Percentiles rank a stretch among this genome's conserved stretches.
These are phyloP conservation scores for Drosophila takahashii DNA, from an alignment of 1,140 invertebrate species.

Conservation along the genomic window DNA sequence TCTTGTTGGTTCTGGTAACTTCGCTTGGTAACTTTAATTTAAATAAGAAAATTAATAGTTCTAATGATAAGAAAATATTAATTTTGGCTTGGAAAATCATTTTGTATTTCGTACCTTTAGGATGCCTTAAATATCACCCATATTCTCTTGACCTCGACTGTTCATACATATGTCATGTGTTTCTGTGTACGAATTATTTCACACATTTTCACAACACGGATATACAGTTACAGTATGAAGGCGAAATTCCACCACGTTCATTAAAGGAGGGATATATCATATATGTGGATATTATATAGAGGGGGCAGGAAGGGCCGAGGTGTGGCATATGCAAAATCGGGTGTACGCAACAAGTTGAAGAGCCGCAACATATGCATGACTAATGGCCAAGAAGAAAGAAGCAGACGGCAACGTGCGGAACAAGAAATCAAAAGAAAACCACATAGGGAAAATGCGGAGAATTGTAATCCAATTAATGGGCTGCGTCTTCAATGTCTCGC, in stretches of 20 bases:
- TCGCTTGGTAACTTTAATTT: too few relatives aligned
- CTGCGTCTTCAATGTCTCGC: slow-evolving; percentile 50
- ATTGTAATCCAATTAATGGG: slow-evolving; percentile 77
- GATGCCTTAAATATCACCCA: not conserved
- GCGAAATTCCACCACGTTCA: slow-evolving; percentile 54
- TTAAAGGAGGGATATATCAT: slow-evolving; percentile 23
- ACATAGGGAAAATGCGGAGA: slow-evolving; percentile 45
- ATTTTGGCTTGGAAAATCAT: too few relatives aligned
- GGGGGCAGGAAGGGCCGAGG: not conserved
- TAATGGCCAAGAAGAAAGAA: slow-evolving; percentile 39
- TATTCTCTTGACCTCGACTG: slow-evolving; percentile 17
- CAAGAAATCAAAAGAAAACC: slow-evolving; percentile 25
- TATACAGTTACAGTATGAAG: slow-evolving; percentile 55
- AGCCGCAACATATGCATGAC: slow-evolving; percentile 40
- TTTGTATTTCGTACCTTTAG: not conserved
- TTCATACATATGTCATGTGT: slow-evolving; percentile 9
- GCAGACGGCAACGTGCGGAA: slow-evolving; percentile 53
- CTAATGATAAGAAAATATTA: too few relatives aligned
- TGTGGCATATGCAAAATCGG: slow-evolving; percentile 28
- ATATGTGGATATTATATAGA: not conserved
- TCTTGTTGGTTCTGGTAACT: too few relatives aligned
- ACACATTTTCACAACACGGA: slow-evolving; percentile 47
- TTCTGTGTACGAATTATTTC: slow-evolving; percentile 27
- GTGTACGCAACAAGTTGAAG: slow-evolving; percentile 66
- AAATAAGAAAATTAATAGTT: too few relatives aligned